A percentile compares a stretch with the other conserved stretches of the same genome.
Conservation (phyloP, 1,140 invertebrate species). For the Euglossa dilemma region DNA sequence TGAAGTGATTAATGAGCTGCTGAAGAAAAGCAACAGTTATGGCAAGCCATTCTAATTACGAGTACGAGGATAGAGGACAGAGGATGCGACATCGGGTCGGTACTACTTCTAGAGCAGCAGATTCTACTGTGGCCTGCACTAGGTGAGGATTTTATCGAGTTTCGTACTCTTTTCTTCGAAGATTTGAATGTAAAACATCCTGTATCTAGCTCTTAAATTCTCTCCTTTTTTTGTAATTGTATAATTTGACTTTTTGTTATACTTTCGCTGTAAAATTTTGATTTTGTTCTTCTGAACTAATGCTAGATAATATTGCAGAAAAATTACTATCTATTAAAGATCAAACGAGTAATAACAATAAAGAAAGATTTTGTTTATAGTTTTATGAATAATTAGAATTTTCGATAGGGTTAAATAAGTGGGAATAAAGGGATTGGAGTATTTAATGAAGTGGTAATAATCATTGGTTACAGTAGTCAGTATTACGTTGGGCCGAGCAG, state of each 20-base stretch:
- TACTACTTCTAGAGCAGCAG: constrained; percentile 72
- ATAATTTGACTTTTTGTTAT: too few species aligned
- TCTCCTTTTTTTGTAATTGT: too few species aligned
- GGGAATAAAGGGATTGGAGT: not conserved
- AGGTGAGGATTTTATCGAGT: constrained; percentile 64
- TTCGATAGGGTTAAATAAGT: too few species aligned
- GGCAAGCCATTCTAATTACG: constrained; percentile 77
- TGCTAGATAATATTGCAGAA: too few species aligned
- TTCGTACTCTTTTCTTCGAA: not conserved
- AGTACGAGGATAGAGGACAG: constrained; percentile 78
- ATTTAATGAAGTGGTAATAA: not conserved
- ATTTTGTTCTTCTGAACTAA: too few species aligned
- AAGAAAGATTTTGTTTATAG: not conserved
- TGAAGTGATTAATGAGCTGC: constrained; percentile 52
- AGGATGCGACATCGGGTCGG: constrained; percentile 76
- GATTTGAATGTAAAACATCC: not conserved
- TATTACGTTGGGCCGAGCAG: constrained; percentile 82
- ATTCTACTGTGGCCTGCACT: constrained; percentile 77
- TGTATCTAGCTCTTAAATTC: not conserved
- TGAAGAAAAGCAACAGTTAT: constrained; percentile 59
- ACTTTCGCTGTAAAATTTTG: too few species aligned
- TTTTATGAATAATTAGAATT: too few species aligned
- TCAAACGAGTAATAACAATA: too few species aligned
- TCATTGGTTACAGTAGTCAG: constrained; percentile 76
- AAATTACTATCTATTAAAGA: not conserved